Evolutionary conservation across 1,140 invertebrate species (phyloP).

Genomic region (Scaptodrosophila lebanonensis): DNA sequence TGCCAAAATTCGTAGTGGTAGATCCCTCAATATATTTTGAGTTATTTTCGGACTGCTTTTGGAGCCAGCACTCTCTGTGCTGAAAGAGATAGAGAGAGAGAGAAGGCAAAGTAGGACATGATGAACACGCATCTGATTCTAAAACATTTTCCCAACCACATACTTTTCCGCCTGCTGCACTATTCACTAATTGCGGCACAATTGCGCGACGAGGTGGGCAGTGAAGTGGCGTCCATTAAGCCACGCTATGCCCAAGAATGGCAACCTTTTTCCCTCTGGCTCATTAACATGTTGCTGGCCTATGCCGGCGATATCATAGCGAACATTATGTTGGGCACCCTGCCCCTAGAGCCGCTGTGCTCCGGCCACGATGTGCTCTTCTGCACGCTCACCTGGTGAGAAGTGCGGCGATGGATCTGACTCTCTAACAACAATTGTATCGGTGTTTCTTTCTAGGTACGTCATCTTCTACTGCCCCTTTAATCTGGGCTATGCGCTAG

Average conservation of each 20-base stretch:
- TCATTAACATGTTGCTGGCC: constrained; percentile 41
- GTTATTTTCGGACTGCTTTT: too few relatives aligned
- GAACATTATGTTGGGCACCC: constrained; percentile 43
- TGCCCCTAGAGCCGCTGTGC: constrained; percentile 50
- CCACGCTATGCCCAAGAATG: constrained; percentile 13
- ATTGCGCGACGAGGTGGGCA: constrained; percentile 42
- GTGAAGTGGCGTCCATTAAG: not conserved
- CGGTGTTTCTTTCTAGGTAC: constrained; percentile 26
- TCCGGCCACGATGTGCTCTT: constrained; percentile 39
- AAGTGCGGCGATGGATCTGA: too few relatives aligned
- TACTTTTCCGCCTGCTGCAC: constrained; percentile 51
- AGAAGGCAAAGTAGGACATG: not conserved
- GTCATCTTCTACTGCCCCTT: constrained; percentile 51
- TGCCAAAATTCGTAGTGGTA: constrained; percentile 30
- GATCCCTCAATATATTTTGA: too few relatives aligned
- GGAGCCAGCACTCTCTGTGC: not conserved
- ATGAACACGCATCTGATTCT: constrained; percentile 42
- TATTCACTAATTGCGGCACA: constrained; percentile 47
- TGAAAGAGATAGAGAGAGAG: not conserved
- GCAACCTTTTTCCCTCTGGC: constrained; percentile 50
- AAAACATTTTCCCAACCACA: constrained; percentile 37
- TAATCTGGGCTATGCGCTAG: constrained; percentile 29
- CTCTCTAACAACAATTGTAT: not conserved
- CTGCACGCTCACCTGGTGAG: constrained; percentile 37
- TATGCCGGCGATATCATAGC: constrained; percentile 53